Conservation (phyloP, 1,140 invertebrate genomes). For the Nephila pilipes region DNA sequence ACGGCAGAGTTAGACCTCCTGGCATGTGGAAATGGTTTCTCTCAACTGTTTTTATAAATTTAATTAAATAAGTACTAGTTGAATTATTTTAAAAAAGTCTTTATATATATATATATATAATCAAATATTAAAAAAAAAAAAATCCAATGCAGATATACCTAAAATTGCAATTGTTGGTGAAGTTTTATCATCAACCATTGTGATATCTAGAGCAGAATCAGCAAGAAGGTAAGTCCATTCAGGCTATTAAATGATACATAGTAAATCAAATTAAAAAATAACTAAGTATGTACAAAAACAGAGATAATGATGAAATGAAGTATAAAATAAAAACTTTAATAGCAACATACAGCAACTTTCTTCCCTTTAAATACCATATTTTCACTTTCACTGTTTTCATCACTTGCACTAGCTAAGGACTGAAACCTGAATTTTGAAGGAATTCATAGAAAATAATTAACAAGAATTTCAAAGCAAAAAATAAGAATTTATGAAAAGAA, state of each 20-base stretch:
- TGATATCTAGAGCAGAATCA: constrained; percentile 87
- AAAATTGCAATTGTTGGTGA: constrained; percentile 86
- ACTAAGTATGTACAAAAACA: background rate
- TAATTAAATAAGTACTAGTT: no score
- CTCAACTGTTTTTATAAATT: no score
- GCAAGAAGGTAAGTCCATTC: constrained; percentile 91
- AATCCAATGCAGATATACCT: constrained; percentile 80
- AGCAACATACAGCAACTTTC: constrained; percentile 80
- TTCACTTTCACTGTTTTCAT: constrained; percentile 81
- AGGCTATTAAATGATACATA: constrained; percentile 78
- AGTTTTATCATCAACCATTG: constrained; percentile 83
- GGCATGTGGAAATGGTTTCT: no score
- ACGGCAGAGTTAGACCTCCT: no score
- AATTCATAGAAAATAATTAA: no score
- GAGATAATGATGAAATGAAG: background rate
- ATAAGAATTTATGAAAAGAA: background rate
- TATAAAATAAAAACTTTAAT: constrained; percentile 1
- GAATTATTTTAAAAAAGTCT: no score
- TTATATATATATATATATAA: no score
- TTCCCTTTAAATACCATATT: constrained; percentile 81
- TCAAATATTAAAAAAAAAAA: no score
- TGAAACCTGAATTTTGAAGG: constrained; percentile 78
- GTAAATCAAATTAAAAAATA: background rate
- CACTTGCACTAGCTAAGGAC: constrained; percentile 81
- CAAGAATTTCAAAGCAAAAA: background rate